Conservation (phyloP, 2,797 vertebrate species). For the Tokudaia tokunoshimensis region DNA sequence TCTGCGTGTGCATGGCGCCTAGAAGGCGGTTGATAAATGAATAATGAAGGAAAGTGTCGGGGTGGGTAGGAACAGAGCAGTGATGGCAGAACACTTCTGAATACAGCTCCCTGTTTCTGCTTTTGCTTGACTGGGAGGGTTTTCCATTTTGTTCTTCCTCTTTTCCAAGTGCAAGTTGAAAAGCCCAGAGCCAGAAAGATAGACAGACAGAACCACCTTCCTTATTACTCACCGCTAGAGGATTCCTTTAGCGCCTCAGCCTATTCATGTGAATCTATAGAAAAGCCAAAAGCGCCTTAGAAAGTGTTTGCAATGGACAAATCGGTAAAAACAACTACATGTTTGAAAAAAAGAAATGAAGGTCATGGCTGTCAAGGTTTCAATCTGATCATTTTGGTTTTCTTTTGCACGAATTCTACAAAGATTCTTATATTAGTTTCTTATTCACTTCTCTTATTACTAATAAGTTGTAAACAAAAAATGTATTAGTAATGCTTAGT, state of each 20-base stretch:
- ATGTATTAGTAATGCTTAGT: conserved; percentile 13
- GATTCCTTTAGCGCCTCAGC: neutral
- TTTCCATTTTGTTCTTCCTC: neutral
- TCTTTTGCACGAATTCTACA: conserved; percentile 33
- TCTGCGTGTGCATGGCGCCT: neutral
- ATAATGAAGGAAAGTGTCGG: conserved; percentile 39
- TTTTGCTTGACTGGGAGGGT: conserved; percentile 30
- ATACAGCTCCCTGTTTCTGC: conserved; percentile 3
- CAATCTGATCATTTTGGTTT: neutral
- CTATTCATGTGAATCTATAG: conserved; percentile 21
- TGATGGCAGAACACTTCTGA: neutral
- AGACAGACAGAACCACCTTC: conserved; percentile 41
- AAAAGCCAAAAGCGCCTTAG: conserved; percentile 10
- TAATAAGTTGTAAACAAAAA: conserved; percentile 14
- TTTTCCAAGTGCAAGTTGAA: conserved; percentile 54
- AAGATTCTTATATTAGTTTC: conserved; percentile 53
- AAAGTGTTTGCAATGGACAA: conserved; percentile 33
- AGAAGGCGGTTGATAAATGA: neutral
- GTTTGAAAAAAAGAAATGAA: conserved; percentile 53
- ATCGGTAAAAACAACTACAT: neutral
- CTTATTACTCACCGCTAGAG: conserved; percentile 31
- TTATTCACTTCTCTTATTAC: conserved; percentile 23
- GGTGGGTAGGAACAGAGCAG: neutral
- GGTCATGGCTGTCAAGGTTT: conserved; percentile 16
- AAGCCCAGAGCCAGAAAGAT: conserved; percentile 45